phyloP scores from a whole-genome alignment of 2,113 vertebrate species.

The Tricholaema leucomelas region DNA sequence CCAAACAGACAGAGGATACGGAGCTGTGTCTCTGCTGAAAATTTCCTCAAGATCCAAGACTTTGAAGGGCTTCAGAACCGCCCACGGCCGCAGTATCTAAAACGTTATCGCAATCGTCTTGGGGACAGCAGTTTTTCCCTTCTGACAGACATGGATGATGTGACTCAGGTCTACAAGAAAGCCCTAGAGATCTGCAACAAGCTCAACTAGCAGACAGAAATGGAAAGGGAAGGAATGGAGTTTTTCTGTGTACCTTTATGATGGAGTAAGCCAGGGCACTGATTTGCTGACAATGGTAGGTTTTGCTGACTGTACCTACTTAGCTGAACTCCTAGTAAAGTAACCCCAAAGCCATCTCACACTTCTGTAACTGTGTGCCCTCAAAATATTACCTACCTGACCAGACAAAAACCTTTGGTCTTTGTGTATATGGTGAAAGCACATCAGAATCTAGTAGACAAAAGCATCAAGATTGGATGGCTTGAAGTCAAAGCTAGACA shows the following conservation, averaged over 20 bases:
- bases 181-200: constrained; percentile 95
- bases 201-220: constrained; percentile 77
- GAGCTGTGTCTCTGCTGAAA: constrained; percentile 89
- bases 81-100: constrained; percentile 83
- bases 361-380: constrained; percentile 8
- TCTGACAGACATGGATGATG: constrained; percentile 90
- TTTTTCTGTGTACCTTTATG: constrained; percentile 68
- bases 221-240: constrained; percentile 26
- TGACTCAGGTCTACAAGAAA: constrained; percentile 99
- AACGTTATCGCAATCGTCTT: constrained; percentile 84
- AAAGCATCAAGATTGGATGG: neutral
- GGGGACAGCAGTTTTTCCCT: constrained; percentile 96
- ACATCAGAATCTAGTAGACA: constrained; percentile 24
- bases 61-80: constrained; percentile 83
- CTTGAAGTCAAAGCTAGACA: constrained; percentile 12
- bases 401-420: constrained; percentile 27
- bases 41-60: constrained; percentile 90
- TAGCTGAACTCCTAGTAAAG: constrained; percentile 19
- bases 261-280: constrained; percentile 65
- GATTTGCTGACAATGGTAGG: constrained; percentile 52
- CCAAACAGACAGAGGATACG: constrained; percentile 84
- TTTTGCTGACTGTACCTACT: constrained; percentile 13
- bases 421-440: neutral
- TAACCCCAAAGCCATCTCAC: constrained; percentile 30
- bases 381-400: constrained; percentile 33